Conservation (phyloP, 2,113 vertebrate species). For the Carettochelys insculpta region DNA sequence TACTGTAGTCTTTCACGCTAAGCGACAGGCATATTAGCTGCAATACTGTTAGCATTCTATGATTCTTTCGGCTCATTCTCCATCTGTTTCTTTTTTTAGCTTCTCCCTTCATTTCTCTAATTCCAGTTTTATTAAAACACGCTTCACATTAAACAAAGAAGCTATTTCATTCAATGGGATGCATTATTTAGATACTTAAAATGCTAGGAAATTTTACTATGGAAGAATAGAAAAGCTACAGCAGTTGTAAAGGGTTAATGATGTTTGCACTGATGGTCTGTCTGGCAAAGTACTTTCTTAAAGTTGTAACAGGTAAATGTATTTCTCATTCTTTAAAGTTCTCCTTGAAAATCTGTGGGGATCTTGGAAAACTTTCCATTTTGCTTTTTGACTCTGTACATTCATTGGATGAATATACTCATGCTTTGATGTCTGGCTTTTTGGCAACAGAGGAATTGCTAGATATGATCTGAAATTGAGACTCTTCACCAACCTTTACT, state of each 20-base stretch:
- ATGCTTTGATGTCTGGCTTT: neutral
- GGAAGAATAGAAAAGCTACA: neutral
- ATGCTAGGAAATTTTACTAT: rapidly evolving
- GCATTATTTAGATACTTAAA: neutral
- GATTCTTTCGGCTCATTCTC: neutral
- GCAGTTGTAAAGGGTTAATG: neutral
- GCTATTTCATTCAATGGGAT: neutral
- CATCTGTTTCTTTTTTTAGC: neutral
- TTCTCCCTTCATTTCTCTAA: neutral
- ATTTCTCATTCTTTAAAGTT: neutral
- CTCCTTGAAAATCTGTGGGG: neutral
- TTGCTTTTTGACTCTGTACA: neutral
- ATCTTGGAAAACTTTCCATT: neutral
- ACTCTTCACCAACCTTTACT: neutral
- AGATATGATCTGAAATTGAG: neutral
- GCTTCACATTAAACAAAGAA: neutral
- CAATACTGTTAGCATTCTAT: neutral
- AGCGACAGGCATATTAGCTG: neutral
- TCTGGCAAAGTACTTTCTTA: neutral
- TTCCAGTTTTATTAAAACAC: neutral
- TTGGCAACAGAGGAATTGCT: neutral
- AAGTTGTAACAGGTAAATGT: neutral
- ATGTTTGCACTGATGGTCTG: neutral
- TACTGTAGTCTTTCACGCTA: neutral
- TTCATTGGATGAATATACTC: neutral